phyloP scores from a whole-genome alignment of 1,140 invertebrate species.

The honey bee (Apis mellifera) region Amel_HAv3.1 CM009934.2:2924001-2924500 shows the following conservation, averaged over 20 bases:
- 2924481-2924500: conserved; percentile 25
- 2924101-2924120: conserved; percentile 59
- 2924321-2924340: conserved; percentile 17
- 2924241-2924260: neutral
- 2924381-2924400: neutral
- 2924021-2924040: conserved; percentile 80
- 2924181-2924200: neutral
- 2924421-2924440: too few relatives aligned
- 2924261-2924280: neutral
- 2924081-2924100: conserved; percentile 69
- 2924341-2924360: conserved; percentile 35
- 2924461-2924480: conserved; percentile 25
- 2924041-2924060: conserved; percentile 73
- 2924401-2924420: neutral
- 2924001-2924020: conserved; percentile 79
- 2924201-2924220: neutral
- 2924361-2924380: conserved; percentile 8
- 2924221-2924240: neutral
- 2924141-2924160: conserved; percentile 26
- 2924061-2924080: conserved; percentile 66
- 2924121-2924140: conserved; percentile 45
- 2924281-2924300: neutral
- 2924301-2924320: conserved; percentile 27
- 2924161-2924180: conserved; percentile 28
- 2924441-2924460: conserved; percentile 11